phyloP scores from a whole-genome alignment of 2,113 vertebrate species.

The Vombatus ursinus region DNA sequence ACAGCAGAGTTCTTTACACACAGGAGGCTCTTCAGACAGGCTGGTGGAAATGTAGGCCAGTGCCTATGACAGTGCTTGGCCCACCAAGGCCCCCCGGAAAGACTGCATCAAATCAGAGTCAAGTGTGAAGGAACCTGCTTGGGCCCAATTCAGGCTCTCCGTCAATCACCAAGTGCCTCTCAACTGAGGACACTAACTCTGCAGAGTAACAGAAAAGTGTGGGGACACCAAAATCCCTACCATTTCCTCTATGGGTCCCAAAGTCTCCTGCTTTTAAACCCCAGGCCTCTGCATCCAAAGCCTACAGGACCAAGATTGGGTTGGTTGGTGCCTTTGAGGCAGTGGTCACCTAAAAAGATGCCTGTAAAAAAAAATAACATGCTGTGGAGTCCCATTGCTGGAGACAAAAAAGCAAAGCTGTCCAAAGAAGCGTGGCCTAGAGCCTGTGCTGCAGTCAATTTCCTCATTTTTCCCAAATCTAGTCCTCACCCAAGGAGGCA shows the following conservation, averaged over 20 bases:
- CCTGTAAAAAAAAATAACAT: background rate
- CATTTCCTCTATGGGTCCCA: background rate
- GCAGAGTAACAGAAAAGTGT: background rate
- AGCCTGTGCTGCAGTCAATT: background rate
- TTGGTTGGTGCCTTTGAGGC: background rate
- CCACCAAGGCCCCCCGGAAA: background rate
- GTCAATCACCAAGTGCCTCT: background rate
- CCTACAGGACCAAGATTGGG: background rate
- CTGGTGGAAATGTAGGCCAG: background rate
- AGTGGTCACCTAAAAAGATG: background rate
- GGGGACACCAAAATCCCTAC: background rate
- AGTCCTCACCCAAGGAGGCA: background rate
- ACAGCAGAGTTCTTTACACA: background rate
- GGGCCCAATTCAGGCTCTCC: background rate
- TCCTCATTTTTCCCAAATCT: background rate
- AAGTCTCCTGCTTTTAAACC: background rate
- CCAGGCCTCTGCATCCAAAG: background rate
- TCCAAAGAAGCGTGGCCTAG: background rate
- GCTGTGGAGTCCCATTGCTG: background rate
- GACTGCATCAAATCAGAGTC: background rate
- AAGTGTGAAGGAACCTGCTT: background rate
- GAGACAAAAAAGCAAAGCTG: background rate
- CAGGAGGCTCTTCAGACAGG: background rate
- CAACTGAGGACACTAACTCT: too few relatives aligned
- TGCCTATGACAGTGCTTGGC: background rate